Evolutionary conservation across 2,888 invertebrate species (phyloP).

Genomic region (Drosophila mimica): DNA sequence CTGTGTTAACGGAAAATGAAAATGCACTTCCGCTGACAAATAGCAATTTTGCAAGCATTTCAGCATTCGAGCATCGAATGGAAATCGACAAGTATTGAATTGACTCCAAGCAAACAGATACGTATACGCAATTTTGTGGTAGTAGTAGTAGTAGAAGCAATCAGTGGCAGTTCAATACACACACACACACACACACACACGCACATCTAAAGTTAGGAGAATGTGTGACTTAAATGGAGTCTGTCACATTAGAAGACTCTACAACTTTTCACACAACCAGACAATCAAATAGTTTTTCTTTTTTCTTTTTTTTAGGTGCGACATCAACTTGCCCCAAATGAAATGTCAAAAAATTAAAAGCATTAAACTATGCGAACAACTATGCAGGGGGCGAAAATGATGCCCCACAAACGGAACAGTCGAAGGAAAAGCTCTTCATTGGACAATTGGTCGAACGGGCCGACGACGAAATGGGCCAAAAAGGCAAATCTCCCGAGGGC

Average conservation of each 20-base stretch:
- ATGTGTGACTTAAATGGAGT: conserved; percentile 11
- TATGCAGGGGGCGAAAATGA: conserved; percentile 11
- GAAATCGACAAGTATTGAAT: conserved; percentile 44
- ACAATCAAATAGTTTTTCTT: conserved; percentile 40
- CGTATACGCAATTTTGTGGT: conserved; percentile 25
- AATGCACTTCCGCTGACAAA: conserved; percentile 62
- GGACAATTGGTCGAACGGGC: conserved; percentile 52
- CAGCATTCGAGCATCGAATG: conserved; percentile 36
- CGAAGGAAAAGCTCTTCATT: conserved; percentile 56
- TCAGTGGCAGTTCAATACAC: conserved; percentile 1
- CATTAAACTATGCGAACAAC: conserved; percentile 65
- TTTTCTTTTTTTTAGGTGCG: conserved; percentile 2
- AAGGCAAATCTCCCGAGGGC: conserved; percentile 60
- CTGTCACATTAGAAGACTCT: conserved; percentile 28
- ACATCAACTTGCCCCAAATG: conserved; percentile 55
- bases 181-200: background rate
- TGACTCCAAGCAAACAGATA: conserved; percentile 54
- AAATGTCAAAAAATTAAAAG: conserved; percentile 71
- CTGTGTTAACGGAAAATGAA: conserved; percentile 49
- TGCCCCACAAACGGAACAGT: conserved; percentile 38
- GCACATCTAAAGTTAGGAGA: background rate
- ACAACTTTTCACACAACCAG: conserved; percentile 42
- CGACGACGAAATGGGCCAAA: conserved; percentile 28
- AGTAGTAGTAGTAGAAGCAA: background rate
- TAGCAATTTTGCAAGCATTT: conserved; percentile 52